phyloP scores from a whole-genome alignment of 2,888 invertebrate genomes.

The Troides oblongomaculatus region DNA sequence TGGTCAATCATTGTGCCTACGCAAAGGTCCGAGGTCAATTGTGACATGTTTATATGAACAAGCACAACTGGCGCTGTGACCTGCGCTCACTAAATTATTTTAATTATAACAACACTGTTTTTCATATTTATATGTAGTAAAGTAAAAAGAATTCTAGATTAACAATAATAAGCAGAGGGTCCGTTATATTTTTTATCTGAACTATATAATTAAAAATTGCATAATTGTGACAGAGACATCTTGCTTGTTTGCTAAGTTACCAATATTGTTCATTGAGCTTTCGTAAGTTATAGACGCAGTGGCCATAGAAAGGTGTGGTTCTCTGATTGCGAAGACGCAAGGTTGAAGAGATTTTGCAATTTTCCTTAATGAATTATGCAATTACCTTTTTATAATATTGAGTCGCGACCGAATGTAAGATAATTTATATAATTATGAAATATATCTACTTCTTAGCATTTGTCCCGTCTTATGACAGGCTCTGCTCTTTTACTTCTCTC shows the following conservation, averaged over 20 bases:
- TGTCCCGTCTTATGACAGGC: too few relatives aligned
- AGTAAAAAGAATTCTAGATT: too few relatives aligned
- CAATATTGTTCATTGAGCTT: constrained; percentile 18
- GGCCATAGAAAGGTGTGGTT: constrained; percentile 7
- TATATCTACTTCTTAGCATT: too few relatives aligned
- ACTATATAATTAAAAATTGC: not conserved
- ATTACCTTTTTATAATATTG: not conserved
- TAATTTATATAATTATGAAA: not conserved
- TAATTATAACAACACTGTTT: not conserved
- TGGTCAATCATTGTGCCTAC: constrained; percentile 66
- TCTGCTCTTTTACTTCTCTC: too few relatives aligned
- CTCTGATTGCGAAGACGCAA: constrained; percentile 16
- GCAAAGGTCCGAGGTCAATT: constrained; percentile 39
- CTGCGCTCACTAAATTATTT: not conserved
- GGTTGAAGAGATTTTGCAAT: constrained; percentile 14
- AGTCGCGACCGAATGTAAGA: not conserved
- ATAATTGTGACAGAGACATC: not conserved
- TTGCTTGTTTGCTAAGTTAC: not conserved
- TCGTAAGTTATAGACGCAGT: constrained; percentile 22
- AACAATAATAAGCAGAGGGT: too few relatives aligned
- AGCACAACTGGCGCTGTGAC: constrained; percentile 1
- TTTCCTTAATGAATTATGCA: not conserved
- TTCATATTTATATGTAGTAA: not conserved
- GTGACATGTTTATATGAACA: constrained; percentile 37
- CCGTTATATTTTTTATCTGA: not conserved